These are phyloP conservation scores for Berghia stephanieae DNA, from an alignment of 1,140 invertebrate genomes.

Conservation along the genomic window DNA sequence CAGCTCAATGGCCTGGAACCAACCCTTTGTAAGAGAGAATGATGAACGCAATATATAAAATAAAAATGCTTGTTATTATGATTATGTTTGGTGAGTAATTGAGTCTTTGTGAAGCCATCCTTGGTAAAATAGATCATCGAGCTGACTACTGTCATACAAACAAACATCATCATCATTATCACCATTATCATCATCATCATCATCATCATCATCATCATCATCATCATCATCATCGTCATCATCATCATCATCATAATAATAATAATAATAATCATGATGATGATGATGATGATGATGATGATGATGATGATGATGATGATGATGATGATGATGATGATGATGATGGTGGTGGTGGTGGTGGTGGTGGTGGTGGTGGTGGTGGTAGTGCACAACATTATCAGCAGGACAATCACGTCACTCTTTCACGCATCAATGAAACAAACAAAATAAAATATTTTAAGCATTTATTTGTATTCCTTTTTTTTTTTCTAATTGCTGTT, in stretches of 20 bases:
- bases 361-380: background rate
- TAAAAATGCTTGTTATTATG: background rate
- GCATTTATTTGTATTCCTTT: too few relatives aligned
- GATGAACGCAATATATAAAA: background rate
- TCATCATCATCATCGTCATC: background rate
- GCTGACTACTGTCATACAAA: background rate
- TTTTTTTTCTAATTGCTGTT: too few relatives aligned
- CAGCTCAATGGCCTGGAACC: conserved; percentile 53
- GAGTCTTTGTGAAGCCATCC: background rate
- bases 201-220: too few relatives aligned
- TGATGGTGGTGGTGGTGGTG: background rate
- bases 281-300: background rate
- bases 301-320: background rate
- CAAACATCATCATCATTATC: too few relatives aligned
- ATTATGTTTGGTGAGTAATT: background rate
- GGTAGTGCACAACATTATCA: too few relatives aligned
- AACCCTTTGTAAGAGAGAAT: conserved; percentile 44
- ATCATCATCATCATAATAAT: too few relatives aligned
- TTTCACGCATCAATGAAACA: background rate
- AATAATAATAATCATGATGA: too few relatives aligned
- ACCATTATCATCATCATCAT: too few relatives aligned
- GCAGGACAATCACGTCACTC: background rate
- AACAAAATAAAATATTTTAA: too few relatives aligned
- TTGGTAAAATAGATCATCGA: background rate
- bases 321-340: background rate